phyloP scores from a whole-genome alignment of 2,888 invertebrate genomes.

The Cantharis nigra region DNA sequence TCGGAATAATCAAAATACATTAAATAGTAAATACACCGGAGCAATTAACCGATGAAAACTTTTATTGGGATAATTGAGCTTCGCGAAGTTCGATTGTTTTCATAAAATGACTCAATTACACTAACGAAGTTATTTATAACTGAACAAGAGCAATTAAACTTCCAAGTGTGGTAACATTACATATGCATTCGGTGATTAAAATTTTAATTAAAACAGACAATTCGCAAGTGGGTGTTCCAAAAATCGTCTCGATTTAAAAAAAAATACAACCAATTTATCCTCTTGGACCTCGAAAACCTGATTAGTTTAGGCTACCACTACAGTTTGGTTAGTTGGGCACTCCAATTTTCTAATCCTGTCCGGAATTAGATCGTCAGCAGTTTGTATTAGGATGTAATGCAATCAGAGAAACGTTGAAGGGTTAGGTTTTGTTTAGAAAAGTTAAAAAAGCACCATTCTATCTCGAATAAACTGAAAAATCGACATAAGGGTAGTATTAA shows the following conservation, averaged over 20 bases:
- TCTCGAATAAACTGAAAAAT: not conserved
- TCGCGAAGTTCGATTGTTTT: not conserved
- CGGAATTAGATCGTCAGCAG: not conserved
- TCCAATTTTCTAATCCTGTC: not conserved
- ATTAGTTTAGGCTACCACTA: not conserved
- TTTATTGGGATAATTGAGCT: not conserved
- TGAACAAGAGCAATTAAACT: not conserved
- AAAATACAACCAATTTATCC: not conserved
- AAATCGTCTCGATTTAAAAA: not conserved
- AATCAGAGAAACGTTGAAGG: not conserved
- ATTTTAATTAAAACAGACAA: not conserved
- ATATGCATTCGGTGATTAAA: not conserved
- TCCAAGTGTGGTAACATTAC: not conserved
- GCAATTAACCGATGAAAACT: not conserved
- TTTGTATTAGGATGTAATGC: not conserved
- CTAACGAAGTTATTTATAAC: not conserved
- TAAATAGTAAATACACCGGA: not conserved
- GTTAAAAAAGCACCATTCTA: not conserved
- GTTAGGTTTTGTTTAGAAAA: not conserved
- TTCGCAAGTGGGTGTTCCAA: not conserved
- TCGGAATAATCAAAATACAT: not conserved
- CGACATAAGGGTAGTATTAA: not conserved
- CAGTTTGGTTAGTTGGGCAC: not conserved
- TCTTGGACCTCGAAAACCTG: not conserved
- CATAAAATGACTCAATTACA: not conserved